Percentiles rank a stretch among this genome's conserved stretches.
Conservation (phyloP, 2,888 invertebrate species). For the Papilio elwesi region DNA sequence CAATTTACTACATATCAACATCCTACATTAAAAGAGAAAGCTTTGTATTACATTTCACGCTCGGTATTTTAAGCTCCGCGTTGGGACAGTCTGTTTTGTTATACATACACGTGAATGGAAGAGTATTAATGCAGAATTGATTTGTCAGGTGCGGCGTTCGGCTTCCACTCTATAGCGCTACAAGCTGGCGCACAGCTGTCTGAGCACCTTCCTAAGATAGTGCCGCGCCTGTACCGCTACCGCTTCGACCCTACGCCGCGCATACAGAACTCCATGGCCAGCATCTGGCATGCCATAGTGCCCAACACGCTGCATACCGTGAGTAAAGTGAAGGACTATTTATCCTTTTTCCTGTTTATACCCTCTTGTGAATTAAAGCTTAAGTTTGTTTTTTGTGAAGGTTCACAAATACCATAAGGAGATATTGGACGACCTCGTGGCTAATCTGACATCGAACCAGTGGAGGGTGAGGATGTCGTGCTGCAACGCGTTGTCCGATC, state of each 20-base stretch:
- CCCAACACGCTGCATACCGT: constrained; percentile 93
- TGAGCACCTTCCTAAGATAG: constrained; percentile 92
- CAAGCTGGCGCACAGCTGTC: constrained; percentile 93
- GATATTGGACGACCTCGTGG: constrained; percentile 91
- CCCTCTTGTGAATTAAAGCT: no score
- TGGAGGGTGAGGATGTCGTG: constrained; percentile 97
- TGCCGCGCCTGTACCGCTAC: constrained; percentile 93
- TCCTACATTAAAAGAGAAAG: no score
- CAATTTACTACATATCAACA: no score
- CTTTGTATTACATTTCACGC: no score
- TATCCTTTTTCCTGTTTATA: no score
- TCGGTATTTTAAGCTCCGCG: no score
- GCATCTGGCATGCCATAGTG: constrained; percentile 96
- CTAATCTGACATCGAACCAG: constrained; percentile 92
- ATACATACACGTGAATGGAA: background rate
- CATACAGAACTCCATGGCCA: constrained; percentile 96
- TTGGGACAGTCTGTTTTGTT: no score
- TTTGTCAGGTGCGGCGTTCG: constrained; percentile 92
- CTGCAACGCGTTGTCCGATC: constrained; percentile 93
- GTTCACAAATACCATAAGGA: constrained; percentile 92
- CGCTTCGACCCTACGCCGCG: constrained; percentile 97
- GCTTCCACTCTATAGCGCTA: constrained; percentile 93
- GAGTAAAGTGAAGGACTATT: no score
- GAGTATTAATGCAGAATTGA: no score
- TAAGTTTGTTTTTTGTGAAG: constrained; percentile 65